Evolutionary conservation across 1,140 invertebrate species (phyloP).

Genomic region (Leptinotarsa defecta): DNA sequence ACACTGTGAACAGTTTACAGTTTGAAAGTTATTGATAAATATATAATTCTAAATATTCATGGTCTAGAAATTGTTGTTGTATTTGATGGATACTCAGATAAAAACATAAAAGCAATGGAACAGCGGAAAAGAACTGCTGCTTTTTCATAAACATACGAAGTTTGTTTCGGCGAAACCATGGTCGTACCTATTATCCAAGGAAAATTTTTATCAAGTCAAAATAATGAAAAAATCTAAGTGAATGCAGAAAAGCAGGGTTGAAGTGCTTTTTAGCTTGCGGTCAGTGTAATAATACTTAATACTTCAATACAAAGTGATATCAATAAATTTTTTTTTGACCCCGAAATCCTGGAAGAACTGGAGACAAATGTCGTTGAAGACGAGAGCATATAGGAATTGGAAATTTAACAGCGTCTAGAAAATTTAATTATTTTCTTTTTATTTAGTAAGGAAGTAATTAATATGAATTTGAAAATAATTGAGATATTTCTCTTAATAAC

Average conservation of each 20-base stretch:
- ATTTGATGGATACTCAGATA: conserved; percentile 50
- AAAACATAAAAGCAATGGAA: conserved; percentile 18
- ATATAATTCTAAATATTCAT: neutral
- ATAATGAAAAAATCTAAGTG: too few species aligned
- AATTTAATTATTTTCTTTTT: conserved; percentile 11
- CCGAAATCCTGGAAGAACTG: conserved; percentile 4
- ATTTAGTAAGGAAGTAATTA: conserved; percentile 4
- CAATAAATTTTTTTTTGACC: neutral
- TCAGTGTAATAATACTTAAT: too few species aligned
- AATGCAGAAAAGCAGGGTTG: too few species aligned
- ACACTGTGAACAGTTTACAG: too few species aligned
- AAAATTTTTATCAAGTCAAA: too few species aligned
- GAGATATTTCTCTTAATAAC: neutral
- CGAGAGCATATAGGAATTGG: conserved; percentile 21
- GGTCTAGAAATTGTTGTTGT: conserved; percentile 42
- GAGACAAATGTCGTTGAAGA: conserved; percentile 21
- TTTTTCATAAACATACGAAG: conserved; percentile 38
- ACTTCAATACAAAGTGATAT: neutral
- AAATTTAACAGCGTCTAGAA: conserved; percentile 25
- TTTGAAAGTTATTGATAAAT: too few species aligned
- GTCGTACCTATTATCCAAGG: conserved; percentile 33
- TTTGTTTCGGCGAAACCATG: conserved; percentile 23
- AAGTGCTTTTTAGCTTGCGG: too few species aligned
- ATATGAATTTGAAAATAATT: conserved; percentile 13
- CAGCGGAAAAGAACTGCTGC: conserved; percentile 47